phyloP scores from a whole-genome alignment of 1,140 invertebrate genomes.

The Neodiprion lecontei region DNA sequence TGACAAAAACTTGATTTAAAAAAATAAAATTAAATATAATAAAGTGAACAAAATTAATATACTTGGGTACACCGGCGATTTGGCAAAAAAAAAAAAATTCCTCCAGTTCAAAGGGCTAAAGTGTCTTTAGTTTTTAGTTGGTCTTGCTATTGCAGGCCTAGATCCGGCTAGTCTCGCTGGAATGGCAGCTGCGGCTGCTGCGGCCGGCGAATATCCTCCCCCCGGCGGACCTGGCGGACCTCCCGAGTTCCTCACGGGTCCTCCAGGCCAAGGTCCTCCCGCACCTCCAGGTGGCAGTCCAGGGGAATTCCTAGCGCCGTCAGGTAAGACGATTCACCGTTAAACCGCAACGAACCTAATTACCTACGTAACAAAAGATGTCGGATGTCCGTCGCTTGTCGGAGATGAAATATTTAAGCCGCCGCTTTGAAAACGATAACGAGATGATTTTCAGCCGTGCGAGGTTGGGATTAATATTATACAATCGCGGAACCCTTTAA shows the following conservation, averaged over 20 bases:
- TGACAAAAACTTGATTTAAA: no score
- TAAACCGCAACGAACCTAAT: no score
- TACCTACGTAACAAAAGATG: no score
- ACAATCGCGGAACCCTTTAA: neutral
- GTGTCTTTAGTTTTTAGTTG: slow-evolving; percentile 21
- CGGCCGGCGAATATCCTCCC: slow-evolving; percentile 70
- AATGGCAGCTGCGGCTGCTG: slow-evolving; percentile 70
- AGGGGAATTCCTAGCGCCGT: slow-evolving; percentile 59
- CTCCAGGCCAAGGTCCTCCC: slow-evolving; percentile 66
- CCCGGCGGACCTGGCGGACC: slow-evolving; percentile 66
- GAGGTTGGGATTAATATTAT: no score
- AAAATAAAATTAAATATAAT: no score
- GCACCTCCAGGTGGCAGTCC: slow-evolving; percentile 60
- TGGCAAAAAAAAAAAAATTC: slow-evolving; percentile 6
- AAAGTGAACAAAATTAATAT: neutral
- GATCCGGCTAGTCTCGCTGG: slow-evolving; percentile 70
- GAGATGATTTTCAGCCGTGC: no score
- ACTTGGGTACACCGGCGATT: neutral
- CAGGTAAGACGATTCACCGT: slow-evolving; percentile 47
- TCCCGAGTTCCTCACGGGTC: slow-evolving; percentile 65
- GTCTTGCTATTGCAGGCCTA: slow-evolving; percentile 71
- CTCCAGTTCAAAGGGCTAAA: neutral
- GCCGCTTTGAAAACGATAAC: no score
- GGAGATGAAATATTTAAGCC: no score
- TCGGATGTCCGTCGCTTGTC: no score